Conservation (phyloP, 2,888 invertebrate genomes). For the Drosophila subsilvestris region DNA sequence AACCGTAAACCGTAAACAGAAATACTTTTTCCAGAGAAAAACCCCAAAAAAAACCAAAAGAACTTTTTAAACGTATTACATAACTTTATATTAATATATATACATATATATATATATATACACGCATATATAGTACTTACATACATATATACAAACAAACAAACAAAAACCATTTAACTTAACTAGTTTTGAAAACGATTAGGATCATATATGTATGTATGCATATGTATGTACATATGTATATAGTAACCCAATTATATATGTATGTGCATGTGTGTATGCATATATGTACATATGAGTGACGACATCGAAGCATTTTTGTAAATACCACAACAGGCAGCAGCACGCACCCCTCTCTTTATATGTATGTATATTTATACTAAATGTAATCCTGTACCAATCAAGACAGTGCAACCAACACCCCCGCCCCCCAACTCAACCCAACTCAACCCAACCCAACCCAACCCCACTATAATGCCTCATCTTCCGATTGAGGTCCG, state of each 20-base stretch:
- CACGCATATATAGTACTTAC: conserved; percentile 18
- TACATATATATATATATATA: conserved; percentile 20
- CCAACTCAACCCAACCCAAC: too few species aligned
- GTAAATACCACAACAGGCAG: conserved; percentile 66
- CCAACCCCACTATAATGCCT: background rate
- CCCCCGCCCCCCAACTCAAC: too few species aligned
- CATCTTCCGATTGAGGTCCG: background rate
- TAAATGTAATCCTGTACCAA: background rate
- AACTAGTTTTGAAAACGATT: conserved; percentile 78
- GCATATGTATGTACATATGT: conserved; percentile 12
- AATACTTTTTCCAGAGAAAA: conserved; percentile 72
- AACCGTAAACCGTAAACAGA: conserved; percentile 49
- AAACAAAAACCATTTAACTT: conserved; percentile 68
- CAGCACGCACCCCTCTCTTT: conserved; percentile 12
- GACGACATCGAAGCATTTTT: conserved; percentile 79
- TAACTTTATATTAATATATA: conserved; percentile 59
- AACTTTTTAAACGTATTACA: conserved; percentile 79
- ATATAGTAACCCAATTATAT: conserved; percentile 13
- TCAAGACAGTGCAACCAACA: conserved; percentile 1
- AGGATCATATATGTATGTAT: conserved; percentile 65
- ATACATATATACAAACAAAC: conserved; percentile 51
- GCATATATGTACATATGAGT: conserved; percentile 54
- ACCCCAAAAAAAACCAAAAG: conserved; percentile 36
- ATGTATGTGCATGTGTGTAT: conserved; percentile 2
- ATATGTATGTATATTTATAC: conserved; percentile 15